Evolutionary conservation across 2,888 invertebrate genomes (phyloP), one percentile per base, ranked within the genome.

Genomic region (Brachypalpus laphriformis): DNA sequence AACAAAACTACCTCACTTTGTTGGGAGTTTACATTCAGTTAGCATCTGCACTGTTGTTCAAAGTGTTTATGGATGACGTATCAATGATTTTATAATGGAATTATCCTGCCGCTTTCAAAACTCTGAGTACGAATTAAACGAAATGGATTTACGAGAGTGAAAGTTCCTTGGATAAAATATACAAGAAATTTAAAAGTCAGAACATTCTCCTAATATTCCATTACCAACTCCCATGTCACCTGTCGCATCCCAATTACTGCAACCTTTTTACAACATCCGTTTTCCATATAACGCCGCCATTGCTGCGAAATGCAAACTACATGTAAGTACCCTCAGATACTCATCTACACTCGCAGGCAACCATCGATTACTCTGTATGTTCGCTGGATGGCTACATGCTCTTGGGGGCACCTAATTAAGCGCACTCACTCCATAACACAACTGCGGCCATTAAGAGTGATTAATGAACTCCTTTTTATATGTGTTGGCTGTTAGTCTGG

Each of bases 321-420:
- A 63, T 68, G 68, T 63, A 61, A 72, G 66, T 68, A 74, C 56
- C 65, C 25, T 16, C 49, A 59, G 71, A 72, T 74, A 78, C 78
- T 59, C 78, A 78, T 78, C 74, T 63, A 56, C 34, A 75, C 82
- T 83, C 51, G 42, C 31, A 56, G 56, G 56, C 75, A 76, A 59
- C 49, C 74, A 80, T 80, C 74, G 74, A 68, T 72, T 83, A 57
- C 56, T 37, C 51, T 51, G 61, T 68, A 45, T 59, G 74, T 66
- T 75, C 51, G 75, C 70, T 66, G 76, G 59, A 85, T 81, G 80
- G 75, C 71, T 75, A 71, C 81, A 81, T 81, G 81, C 71, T 81
- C 85, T 81, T 42, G 81, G 75, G 81, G 51, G 75, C 75, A 85
- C 85, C 85, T 85, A 85, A 85, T 85, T 85, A 85, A 85, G 85